These are phyloP conservation scores for Orchestia grillus DNA, from an alignment of 1,140 invertebrate species.

Conservation along the genomic window DNA sequence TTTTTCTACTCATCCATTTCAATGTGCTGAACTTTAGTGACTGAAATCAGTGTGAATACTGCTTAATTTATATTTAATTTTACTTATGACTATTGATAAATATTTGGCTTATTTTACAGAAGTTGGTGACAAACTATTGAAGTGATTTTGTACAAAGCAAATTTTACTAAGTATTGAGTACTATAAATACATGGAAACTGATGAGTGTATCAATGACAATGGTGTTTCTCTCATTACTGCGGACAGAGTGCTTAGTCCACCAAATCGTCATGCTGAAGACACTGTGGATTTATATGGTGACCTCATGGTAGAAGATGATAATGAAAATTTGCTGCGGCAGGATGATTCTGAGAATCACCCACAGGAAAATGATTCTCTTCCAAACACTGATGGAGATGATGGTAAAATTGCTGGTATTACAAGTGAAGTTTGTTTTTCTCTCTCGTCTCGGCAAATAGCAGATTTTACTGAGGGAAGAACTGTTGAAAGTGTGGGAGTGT, in stretches of 20 bases:
- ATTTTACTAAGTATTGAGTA: neutral
- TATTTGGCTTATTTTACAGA: neutral
- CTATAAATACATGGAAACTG: neutral
- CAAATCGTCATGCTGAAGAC: neutral
- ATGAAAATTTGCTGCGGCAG: neutral
- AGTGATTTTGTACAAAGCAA: neutral
- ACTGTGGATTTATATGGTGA: neutral
- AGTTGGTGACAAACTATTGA: neutral
- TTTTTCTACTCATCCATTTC: no score
- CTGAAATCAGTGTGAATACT: no score
- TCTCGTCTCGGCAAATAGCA: neutral
- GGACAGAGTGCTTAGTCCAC: neutral
- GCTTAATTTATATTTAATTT: no score
- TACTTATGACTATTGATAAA: neutral
- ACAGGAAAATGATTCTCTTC: neutral
- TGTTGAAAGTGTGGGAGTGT: neutral
- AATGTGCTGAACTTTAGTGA: no score
- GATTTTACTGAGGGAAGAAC: neutral
- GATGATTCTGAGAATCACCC: neutral
- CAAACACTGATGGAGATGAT: neutral
- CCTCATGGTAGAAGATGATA: neutral
- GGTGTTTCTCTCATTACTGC: neutral
- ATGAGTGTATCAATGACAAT: neutral
- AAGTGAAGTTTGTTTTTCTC: neutral
- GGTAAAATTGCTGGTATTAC: neutral